phyloP scores from a whole-genome alignment of 2,113 vertebrate genomes.

The Mandrillus leucophaeus region DNA sequence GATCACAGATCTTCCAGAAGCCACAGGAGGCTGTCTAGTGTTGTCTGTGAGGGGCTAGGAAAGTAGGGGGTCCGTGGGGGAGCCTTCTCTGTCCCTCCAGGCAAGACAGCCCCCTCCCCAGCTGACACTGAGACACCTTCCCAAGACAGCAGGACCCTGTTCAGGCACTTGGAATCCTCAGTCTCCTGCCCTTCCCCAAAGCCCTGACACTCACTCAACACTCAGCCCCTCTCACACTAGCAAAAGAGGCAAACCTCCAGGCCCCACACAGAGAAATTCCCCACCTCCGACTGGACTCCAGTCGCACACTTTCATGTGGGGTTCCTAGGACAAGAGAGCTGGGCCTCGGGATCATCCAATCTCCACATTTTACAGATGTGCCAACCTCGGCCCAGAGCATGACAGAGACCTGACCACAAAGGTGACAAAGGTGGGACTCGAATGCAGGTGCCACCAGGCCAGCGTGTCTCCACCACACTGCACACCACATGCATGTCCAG shows the following conservation, averaged over 20 bases:
- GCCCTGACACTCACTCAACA: neutral
- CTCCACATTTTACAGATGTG: neutral
- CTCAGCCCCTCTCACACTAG: neutral
- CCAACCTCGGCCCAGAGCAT: neutral
- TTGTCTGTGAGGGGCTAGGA: neutral
- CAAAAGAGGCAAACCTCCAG: neutral
- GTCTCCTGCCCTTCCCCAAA: neutral
- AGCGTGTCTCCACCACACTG: too few species aligned
- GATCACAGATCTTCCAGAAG: neutral
- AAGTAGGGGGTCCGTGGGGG: neutral
- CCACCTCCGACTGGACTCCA: neutral
- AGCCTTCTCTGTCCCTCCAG: neutral
- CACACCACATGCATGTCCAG: too few species aligned
- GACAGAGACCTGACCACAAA: neutral
- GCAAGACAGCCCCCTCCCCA: neutral
- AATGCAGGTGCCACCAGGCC: rapidly evolving
- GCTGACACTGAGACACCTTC: too few species aligned
- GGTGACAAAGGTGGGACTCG: neutral
- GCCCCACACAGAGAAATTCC: neutral
- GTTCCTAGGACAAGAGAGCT: neutral
- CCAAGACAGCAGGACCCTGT: neutral
- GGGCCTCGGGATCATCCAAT: neutral
- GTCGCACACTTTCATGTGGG: rapidly evolving
- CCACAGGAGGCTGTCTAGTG: neutral
- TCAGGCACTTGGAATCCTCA: neutral